Conservation (phyloP, 2,113 vertebrate species). For the Paraplagusia blochii region DNA sequence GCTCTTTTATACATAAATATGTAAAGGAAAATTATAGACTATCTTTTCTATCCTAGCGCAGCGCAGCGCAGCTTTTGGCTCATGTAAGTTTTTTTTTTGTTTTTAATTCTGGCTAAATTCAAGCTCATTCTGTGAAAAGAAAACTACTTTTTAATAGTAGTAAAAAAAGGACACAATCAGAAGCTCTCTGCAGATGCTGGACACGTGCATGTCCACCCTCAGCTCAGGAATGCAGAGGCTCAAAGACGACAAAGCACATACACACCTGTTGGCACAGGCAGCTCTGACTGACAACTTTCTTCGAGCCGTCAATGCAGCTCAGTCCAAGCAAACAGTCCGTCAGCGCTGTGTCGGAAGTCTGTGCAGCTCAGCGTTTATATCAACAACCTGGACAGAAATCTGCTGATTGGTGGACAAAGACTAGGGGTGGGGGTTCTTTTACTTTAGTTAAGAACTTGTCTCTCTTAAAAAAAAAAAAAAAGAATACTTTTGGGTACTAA, state of each 20-base stretch:
- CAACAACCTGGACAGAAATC: constrained; percentile 55
- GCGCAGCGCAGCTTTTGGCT: no score
- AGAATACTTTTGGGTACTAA: no score
- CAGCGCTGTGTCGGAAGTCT: constrained; percentile 48
- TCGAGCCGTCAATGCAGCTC: constrained; percentile 54
- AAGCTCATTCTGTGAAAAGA: no score
- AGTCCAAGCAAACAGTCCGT: constrained; percentile 72
- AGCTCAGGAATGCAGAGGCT: constrained; percentile 15
- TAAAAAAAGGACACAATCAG: constrained; percentile 7
- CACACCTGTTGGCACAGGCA: constrained; percentile 68
- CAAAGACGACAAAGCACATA: constrained; percentile 42
- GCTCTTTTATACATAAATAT: no score
- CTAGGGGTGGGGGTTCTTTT: constrained; percentile 19
- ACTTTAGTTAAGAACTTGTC: constrained; percentile 18
- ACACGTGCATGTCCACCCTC: constrained; percentile 51
- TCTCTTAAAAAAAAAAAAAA: no score
- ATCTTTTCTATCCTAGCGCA: no score
- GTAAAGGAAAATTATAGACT: no score
- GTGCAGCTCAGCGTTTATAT: constrained; percentile 40
- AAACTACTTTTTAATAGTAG: no score
- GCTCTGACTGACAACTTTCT: constrained; percentile 64
- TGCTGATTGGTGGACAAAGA: constrained; percentile 39
- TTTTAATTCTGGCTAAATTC: no score
- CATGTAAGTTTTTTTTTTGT: no score
- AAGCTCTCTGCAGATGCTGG: constrained; percentile 46